phyloP scores from a whole-genome alignment of 2,888 invertebrate genomes.

The Dynastes maya region DNA sequence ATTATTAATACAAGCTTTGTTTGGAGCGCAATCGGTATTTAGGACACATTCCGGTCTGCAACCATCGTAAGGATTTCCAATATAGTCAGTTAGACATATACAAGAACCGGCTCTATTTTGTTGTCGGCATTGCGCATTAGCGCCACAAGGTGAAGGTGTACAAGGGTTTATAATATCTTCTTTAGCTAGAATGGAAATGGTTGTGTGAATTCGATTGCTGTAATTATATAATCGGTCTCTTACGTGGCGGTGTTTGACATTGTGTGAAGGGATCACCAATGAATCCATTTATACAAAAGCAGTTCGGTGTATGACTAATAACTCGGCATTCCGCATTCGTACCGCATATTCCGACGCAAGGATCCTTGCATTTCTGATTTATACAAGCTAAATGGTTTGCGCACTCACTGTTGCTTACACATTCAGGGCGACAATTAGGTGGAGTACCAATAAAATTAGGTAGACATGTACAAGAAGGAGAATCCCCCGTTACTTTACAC shows the following conservation, averaged over 20 bases:
- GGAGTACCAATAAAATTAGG: constrained; percentile 79
- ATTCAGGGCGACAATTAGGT: constrained; percentile 86
- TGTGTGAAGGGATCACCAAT: constrained; percentile 85
- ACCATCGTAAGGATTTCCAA: constrained; percentile 82
- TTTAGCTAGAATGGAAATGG: constrained; percentile 62
- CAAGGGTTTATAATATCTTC: constrained; percentile 74
- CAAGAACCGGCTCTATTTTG: constrained; percentile 77
- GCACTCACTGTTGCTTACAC: constrained; percentile 85
- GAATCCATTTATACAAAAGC: constrained; percentile 79
- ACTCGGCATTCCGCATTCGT: constrained; percentile 83
- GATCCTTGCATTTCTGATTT: constrained; percentile 84
- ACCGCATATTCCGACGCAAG: constrained; percentile 82
- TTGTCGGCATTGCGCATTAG: constrained; percentile 78
- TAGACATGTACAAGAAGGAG: constrained; percentile 84
- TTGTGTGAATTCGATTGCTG: background rate
- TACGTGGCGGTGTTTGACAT: constrained; percentile 71
- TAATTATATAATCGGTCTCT: background rate
- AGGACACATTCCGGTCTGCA: constrained; percentile 81
- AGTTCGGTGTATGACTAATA: constrained; percentile 82
- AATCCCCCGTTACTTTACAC: constrained; percentile 78
- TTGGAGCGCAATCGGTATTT: constrained; percentile 79
- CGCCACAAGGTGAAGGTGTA: constrained; percentile 77
- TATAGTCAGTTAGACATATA: constrained; percentile 77
- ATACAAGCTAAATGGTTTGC: constrained; percentile 80
- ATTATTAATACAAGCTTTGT: constrained; percentile 79